Evolutionary conservation across 2,113 vertebrate species (phyloP).

Genomic region (Dromiciops gliroides): DNA sequence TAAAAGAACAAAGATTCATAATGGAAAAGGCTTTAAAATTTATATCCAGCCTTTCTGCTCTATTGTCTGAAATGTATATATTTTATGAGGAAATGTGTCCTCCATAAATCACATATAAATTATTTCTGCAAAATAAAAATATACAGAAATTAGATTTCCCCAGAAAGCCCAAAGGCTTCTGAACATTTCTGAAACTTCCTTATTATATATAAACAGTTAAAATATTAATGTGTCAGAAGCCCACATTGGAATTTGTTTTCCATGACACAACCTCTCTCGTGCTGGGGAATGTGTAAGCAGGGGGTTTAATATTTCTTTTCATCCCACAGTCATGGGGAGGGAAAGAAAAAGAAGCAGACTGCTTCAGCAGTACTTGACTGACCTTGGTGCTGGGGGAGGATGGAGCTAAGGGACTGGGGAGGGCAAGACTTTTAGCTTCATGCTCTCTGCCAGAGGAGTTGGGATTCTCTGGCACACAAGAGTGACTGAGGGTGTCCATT

Average conservation of each 20-base stretch:
- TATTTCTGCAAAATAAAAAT: background rate
- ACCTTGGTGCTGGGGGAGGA: rapidly evolving
- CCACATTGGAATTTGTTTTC: background rate
- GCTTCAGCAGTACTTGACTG: background rate
- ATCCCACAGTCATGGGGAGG: background rate
- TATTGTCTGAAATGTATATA: background rate
- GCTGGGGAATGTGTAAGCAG: background rate
- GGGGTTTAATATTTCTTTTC: background rate
- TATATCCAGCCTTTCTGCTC: background rate
- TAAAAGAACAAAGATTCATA: too few relatives aligned
- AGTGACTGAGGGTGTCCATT: background rate
- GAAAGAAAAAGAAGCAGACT: background rate
- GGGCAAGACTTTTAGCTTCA: background rate
- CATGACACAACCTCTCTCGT: rapidly evolving
- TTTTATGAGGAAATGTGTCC: background rate
- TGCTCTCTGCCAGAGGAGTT: background rate
- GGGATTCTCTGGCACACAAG: background rate
- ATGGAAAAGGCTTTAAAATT: rapidly evolving
- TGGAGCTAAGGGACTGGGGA: background rate
- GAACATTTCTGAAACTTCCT: background rate
- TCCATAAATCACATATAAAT: background rate
- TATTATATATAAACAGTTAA: background rate
- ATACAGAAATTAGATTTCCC: background rate
- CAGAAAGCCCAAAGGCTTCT: background rate
- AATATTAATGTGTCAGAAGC: background rate